phyloP scores from a whole-genome alignment of 2,888 invertebrate genomes.

The Calliopum simillimum region DNA sequence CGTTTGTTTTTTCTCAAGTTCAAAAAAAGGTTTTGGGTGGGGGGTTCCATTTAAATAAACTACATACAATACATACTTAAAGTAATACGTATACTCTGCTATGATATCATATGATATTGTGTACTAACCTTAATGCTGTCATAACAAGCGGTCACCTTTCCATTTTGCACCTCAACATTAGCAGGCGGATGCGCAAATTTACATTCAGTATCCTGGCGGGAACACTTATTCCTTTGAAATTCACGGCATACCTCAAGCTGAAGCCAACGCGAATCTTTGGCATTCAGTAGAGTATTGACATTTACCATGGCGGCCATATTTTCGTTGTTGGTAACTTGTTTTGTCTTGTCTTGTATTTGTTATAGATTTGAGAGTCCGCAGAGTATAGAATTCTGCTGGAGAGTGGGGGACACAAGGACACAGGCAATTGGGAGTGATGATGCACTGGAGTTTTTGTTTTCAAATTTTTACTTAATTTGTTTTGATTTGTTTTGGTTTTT shows the following conservation, averaged over 20 bases:
- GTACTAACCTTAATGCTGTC: constrained; percentile 99
- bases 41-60: neutral
- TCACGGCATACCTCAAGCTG: constrained; percentile 99
- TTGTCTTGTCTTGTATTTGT: constrained; percentile 42
- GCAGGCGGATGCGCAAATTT: constrained; percentile 99
- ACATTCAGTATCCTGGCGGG: constrained; percentile 98
- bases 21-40: neutral
- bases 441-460: too few relatives aligned
- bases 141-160: constrained; percentile 99
- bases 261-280: constrained; percentile 99
- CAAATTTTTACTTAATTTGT: too few relatives aligned
- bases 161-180: constrained; percentile 99
- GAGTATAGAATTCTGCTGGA: neutral
- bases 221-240: constrained; percentile 99
- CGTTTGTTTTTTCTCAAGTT: neutral
- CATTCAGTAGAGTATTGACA: constrained; percentile 96
- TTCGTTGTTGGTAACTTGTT: constrained; percentile 37
- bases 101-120: constrained; percentile 39
- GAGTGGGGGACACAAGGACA: neutral
- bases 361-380: constrained; percentile 23
- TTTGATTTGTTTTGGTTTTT: too few relatives aligned
- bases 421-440: neutral
- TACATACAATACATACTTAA: neutral
- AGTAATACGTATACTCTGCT: constrained; percentile 32
- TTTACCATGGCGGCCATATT: constrained; percentile 89